Conservation (phyloP, 2,888 invertebrate species). For the Agrochola circellaris region DNA sequence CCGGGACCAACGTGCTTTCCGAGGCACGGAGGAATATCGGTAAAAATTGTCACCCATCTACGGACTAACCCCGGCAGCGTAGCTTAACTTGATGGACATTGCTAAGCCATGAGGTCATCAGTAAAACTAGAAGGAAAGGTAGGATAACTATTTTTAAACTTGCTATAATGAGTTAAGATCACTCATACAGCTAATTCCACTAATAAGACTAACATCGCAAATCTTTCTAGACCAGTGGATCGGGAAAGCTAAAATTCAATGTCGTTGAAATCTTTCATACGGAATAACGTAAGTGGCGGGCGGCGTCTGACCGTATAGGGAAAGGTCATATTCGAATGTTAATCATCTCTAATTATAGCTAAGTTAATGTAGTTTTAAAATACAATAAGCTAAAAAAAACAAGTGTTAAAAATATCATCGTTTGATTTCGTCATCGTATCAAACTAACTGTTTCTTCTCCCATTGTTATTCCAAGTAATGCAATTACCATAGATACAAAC, state of each 20-base stretch:
- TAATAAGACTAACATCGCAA: no score
- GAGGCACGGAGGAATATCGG: not conserved
- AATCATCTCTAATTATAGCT: not conserved
- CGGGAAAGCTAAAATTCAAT: not conserved
- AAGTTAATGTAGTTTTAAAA: not conserved
- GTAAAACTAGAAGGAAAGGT: not conserved
- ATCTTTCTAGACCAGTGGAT: not conserved
- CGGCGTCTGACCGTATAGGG: not conserved
- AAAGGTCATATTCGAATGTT: not conserved
- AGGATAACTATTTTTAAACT: no score
- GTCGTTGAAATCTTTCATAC: conserved; percentile 49
- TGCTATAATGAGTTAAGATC: not conserved
- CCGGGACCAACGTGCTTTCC: not conserved
- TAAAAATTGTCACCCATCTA: not conserved
- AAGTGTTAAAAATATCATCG: not conserved
- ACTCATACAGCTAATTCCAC: no score
- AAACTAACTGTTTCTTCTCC: not conserved
- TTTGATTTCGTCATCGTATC: not conserved
- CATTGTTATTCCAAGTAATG: conserved; percentile 31
- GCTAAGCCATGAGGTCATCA: not conserved
- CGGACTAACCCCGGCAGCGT: not conserved
- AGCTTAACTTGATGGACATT: not conserved
- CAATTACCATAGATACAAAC: conserved; percentile 52
- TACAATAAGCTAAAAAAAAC: not conserved
- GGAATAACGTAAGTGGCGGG: not conserved